A percentile compares a stretch with the other conserved stretches of the same genome.
Conservation (phyloP, 2,113 vertebrate genomes). For the Gobiocypris rarus region DNA sequence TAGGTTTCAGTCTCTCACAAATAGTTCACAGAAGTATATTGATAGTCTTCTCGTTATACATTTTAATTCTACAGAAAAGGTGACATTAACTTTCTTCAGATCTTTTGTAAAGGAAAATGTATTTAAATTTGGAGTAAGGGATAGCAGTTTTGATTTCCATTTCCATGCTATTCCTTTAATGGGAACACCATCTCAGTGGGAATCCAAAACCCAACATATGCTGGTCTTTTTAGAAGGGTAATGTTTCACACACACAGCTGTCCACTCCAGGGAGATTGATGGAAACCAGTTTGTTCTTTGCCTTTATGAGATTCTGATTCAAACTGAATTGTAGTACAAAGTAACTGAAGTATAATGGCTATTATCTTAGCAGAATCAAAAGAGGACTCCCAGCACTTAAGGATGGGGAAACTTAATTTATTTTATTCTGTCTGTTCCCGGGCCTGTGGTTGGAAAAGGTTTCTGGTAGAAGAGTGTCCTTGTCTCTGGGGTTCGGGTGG, state of each 20-base stretch:
- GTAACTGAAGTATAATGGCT: background rate
- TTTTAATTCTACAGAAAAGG: background rate
- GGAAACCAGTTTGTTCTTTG: background rate
- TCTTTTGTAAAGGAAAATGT: background rate
- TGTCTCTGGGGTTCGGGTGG: constrained; percentile 9
- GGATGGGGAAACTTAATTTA: constrained; percentile 8
- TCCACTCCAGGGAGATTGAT: constrained; percentile 2
- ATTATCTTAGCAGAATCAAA: constrained; percentile 27
- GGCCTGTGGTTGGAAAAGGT: constrained; percentile 37
- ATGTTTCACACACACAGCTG: constrained; percentile 21
- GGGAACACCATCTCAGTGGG: background rate
- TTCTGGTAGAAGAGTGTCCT: constrained; percentile 17
- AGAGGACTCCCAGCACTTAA: constrained; percentile 33
- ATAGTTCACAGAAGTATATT: too few species aligned
- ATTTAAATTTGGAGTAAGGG: background rate
- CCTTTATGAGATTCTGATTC: constrained; percentile 15
- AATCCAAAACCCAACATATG: constrained; percentile 10
- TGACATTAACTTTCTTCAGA: background rate
- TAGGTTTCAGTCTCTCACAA: too few species aligned
- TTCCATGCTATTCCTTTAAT: background rate
- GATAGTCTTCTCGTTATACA: background rate
- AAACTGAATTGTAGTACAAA: background rate
- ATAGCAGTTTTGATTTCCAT: background rate
- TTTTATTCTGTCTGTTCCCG: constrained; percentile 29
- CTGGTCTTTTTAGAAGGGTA: background rate